These are phyloP conservation scores for Cryptotis parvus DNA, from an alignment of 2,113 vertebrate species.

Conservation along the genomic window DNA sequence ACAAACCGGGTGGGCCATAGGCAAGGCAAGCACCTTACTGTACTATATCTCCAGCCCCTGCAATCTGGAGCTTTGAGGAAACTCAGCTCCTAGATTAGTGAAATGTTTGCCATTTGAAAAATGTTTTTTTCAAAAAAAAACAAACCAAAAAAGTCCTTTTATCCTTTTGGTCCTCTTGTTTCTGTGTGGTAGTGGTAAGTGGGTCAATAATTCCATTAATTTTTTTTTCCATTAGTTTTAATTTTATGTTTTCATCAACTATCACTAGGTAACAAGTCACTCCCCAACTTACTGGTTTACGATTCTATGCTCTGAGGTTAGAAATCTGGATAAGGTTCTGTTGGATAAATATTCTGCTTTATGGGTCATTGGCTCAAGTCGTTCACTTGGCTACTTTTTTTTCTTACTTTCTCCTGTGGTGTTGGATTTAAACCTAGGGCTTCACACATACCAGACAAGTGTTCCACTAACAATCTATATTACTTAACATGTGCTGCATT, in stretches of 20 bases:
- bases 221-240: not conserved
- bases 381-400: not conserved
- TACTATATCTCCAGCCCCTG: too few species aligned
- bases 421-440: too few species aligned
- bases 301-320: not conserved
- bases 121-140: not conserved
- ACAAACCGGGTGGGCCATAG: too few species aligned
- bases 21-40: too few species aligned
- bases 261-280: constrained; percentile 7
- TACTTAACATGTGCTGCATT: too few species aligned
- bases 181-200: not conserved
- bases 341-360: not conserved
- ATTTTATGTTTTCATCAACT: constrained; percentile 13
- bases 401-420: too few species aligned
- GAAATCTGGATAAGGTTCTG: not conserved
- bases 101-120: constrained; percentile 31
- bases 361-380: not conserved
- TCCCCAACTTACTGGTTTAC: not conserved
- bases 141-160: not conserved
- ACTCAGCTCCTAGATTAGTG: constrained; percentile 24
- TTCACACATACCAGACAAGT: too few species aligned
- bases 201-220: not conserved
- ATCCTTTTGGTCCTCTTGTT: not conserved
- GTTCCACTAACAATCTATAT: too few species aligned
- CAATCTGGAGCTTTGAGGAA: too few species aligned